Evolutionary conservation across 2,113 vertebrate species (phyloP).

Genomic region (Myrmophylax atrothorax): DNA sequence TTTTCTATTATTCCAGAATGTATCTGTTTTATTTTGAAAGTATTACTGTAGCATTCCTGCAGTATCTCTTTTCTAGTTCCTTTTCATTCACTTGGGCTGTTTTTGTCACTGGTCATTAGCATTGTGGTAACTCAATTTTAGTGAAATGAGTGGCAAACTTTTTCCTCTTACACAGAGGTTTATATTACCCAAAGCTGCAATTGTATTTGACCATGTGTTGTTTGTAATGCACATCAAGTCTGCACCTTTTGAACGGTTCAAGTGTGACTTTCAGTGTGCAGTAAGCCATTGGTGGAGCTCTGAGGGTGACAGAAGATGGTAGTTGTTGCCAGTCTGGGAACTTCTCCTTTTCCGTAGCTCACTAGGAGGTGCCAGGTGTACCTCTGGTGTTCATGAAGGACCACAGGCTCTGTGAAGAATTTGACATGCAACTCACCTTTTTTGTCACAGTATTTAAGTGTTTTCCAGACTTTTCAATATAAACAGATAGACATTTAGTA

Average conservation of each 20-base stretch:
- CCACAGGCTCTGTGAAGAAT: not conserved
- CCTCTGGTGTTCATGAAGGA: not conserved
- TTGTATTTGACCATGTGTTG: not conserved
- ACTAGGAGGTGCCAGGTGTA: not conserved
- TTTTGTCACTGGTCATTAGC: conserved; percentile 16
- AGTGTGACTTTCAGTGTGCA: not conserved
- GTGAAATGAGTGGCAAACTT: not conserved
- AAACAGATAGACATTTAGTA: not conserved
- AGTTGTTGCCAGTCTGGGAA: not conserved
- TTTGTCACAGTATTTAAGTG: not conserved
- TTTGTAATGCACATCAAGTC: not conserved
- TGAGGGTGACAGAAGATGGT: fast-evolving
- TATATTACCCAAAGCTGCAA: not conserved
- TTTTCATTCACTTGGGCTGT: not conserved
- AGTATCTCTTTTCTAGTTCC: not conserved
- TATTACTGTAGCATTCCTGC: not conserved
- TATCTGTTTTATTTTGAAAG: not conserved
- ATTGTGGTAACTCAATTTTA: not conserved
- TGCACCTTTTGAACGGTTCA: not conserved
- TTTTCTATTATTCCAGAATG: not conserved
- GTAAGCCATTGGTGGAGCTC: not conserved
- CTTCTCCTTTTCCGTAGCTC: not conserved
- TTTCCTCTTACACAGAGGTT: not conserved
- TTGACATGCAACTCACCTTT: not conserved
- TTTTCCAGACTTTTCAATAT: not conserved